These are phyloP conservation scores for Procambarus clarkii DNA, from an alignment of 1,140 invertebrate species.

Conservation along the genomic window DNA sequence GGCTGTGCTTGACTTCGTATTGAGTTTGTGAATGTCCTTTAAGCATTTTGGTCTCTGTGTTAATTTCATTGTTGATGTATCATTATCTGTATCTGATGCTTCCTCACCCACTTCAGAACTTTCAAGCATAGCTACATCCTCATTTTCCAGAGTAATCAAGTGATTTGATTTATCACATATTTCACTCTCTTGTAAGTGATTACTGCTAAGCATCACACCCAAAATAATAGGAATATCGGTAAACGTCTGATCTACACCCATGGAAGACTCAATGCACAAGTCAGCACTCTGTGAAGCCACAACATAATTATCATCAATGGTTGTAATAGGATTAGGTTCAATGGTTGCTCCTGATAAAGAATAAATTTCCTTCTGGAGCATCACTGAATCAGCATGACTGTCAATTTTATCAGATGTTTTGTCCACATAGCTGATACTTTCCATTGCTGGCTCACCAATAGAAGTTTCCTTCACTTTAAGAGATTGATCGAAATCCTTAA, in stretches of 20 bases:
- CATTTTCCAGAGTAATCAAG: background rate
- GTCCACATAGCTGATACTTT: background rate
- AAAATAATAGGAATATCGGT: constrained; percentile 27
- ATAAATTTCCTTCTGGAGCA: background rate
- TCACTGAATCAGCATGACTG: background rate
- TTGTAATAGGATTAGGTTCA: background rate
- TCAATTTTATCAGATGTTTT: background rate
- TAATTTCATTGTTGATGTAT: background rate
- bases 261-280: background rate
- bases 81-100: background rate
- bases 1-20: constrained; percentile 62
- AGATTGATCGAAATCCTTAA: background rate
- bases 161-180: background rate
- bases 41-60: constrained; percentile 40
- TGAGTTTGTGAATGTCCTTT: constrained; percentile 51
- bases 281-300: background rate
- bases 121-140: background rate
- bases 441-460: too few species aligned
- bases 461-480: too few species aligned
- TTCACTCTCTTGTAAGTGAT: background rate
- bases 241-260: too few species aligned
- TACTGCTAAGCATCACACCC: background rate
- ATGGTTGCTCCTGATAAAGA: background rate
- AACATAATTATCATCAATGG: background rate
- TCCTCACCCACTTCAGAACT: background rate